Evolutionary conservation across 2,888 invertebrate genomes (phyloP).

Genomic region (Antheraea yamamai): DNA sequence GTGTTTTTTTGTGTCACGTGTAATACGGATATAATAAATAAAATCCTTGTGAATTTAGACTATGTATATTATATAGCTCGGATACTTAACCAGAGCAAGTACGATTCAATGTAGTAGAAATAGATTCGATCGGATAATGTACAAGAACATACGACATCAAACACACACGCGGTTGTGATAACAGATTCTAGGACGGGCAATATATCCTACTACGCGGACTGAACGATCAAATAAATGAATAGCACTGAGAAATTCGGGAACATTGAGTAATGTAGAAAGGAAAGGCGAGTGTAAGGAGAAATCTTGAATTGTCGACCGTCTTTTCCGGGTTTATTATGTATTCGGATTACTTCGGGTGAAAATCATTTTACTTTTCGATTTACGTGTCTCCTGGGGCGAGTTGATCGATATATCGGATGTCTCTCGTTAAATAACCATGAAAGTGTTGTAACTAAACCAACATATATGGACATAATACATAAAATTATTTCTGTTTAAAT

Average conservation of each 20-base stretch:
- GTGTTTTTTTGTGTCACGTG: too few species aligned
- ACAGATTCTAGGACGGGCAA: not conserved
- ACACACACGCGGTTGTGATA: not conserved
- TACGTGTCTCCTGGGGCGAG: not conserved
- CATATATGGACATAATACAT: too few species aligned
- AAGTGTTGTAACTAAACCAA: not conserved
- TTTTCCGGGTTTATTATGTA: constrained; percentile 15
- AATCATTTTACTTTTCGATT: constrained; percentile 9
- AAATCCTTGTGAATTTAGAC: not conserved
- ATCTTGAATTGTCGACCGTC: constrained; percentile 4
- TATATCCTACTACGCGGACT: not conserved
- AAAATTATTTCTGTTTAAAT: too few species aligned
- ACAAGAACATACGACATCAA: not conserved
- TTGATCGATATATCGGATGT: not conserved
- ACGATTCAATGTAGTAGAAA: not conserved
- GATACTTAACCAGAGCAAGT: not conserved
- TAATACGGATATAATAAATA: not conserved
- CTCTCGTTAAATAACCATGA: not conserved
- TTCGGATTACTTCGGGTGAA: constrained; percentile 9
- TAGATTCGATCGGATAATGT: not conserved
- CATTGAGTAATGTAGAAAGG: constrained; percentile 4
- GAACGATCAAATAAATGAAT: not conserved
- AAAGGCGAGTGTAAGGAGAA: constrained; percentile 4
- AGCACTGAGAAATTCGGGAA: not conserved
- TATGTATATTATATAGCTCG: not conserved